Percentiles rank a stretch among this genome's conserved stretches.
Evolutionary conservation across 2,113 vertebrate genomes (phyloP).

Genomic region (Kobus ellipsiprymnus): DNA sequence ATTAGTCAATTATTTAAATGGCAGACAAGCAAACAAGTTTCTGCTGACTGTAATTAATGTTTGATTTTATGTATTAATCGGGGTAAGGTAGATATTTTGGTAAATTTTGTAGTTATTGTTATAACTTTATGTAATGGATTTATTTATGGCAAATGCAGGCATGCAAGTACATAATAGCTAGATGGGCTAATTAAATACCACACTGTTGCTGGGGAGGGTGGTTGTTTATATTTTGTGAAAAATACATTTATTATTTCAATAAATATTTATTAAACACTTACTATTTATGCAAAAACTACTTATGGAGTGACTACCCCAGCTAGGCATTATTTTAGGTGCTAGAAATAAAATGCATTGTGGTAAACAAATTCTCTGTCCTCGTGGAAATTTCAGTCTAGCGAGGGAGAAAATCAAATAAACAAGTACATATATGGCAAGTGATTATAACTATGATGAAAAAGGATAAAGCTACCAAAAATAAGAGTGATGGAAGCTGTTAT

Average conservation of each 20-base stretch:
- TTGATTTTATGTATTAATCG: neutral
- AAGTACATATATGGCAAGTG: neutral
- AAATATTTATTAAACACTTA: constrained; percentile 28
- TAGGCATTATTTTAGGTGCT: neutral
- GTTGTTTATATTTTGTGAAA: constrained; percentile 2
- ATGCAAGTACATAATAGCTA: neutral
- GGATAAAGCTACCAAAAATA: neutral
- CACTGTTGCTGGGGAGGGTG: neutral
- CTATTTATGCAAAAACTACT: neutral
- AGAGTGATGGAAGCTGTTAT: neutral
- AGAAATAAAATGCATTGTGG: neutral
- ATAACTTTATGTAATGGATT: neutral
- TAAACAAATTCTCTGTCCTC: neutral
- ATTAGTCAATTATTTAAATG: neutral
- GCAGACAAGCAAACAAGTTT: neutral
- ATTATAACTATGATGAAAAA: neutral
- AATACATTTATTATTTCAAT: constrained; percentile 4
- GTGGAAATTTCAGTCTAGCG: neutral
- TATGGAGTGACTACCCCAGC: neutral
- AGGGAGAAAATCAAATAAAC: neutral
- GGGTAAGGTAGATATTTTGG: neutral
- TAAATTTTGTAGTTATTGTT: neutral
- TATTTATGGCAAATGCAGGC: constrained; percentile 6
- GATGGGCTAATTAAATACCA: neutral
- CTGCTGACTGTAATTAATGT: neutral